Conservation (phyloP, 2,888 invertebrate genomes). For the Tetragnatha montana region DNA sequence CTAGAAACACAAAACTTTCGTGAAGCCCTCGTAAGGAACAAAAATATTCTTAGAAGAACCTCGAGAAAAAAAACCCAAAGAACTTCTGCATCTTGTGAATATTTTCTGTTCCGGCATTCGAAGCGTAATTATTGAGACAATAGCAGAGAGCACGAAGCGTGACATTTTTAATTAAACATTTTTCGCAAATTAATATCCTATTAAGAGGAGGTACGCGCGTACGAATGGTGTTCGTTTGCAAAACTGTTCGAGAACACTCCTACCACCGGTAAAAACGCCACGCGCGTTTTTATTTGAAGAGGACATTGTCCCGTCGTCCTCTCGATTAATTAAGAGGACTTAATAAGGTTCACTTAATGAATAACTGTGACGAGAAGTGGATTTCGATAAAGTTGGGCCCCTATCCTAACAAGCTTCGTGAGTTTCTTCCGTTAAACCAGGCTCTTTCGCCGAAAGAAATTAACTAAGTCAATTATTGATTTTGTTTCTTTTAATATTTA, state of each 20-base stretch:
- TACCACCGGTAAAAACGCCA: slow-evolving; percentile 10
- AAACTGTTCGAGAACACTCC: slow-evolving; percentile 11
- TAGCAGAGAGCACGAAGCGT: slow-evolving; percentile 8
- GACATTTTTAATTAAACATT: slow-evolving; percentile 58
- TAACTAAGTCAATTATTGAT: slow-evolving; percentile 1
- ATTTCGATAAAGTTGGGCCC: not conserved
- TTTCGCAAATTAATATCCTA: slow-evolving; percentile 45
- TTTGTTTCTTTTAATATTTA: not conserved
- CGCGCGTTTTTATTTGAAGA: not conserved
- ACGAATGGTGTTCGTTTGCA: slow-evolving; percentile 23
- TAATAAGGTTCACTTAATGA: slow-evolving; percentile 56
- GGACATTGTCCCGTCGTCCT: not conserved
- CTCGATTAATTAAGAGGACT: slow-evolving; percentile 47
- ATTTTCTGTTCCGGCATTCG: slow-evolving; percentile 30
- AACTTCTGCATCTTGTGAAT: slow-evolving; percentile 2
- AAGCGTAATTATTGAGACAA: slow-evolving; percentile 46
- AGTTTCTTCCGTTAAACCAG: not conserved
- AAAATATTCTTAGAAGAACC: not conserved
- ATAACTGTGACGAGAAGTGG: slow-evolving; percentile 14
- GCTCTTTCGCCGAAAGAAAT: not conserved
- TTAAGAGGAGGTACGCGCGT: slow-evolving; percentile 17
- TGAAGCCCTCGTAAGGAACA: slow-evolving; percentile 28
- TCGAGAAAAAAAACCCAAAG: not conserved
- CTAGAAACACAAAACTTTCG: slow-evolving; percentile 37
- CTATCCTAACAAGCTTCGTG: slow-evolving; percentile 11